Percentiles rank a stretch among this genome's conserved stretches.
Evolutionary conservation across 2,888 invertebrate species (phyloP).

Genomic region (Cerastis leucographa): DNA sequence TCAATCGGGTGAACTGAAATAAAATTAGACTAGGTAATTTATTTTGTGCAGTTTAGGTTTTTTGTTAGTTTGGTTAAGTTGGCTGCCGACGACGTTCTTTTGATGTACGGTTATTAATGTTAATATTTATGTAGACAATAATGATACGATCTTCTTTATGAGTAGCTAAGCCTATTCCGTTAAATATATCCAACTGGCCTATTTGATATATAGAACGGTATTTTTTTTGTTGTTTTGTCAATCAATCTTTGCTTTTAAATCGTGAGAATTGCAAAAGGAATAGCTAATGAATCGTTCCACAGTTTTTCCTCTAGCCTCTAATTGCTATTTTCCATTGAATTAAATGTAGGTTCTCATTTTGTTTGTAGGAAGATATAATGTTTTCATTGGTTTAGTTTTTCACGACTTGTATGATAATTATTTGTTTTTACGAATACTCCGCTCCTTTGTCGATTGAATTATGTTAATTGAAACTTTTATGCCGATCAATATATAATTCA

Average conservation of each 20-base stretch:
- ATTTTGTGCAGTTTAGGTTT: slow-evolving; percentile 47
- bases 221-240: neutral
- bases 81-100: neutral
- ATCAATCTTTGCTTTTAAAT: neutral
- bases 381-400: neutral
- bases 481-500: neutral
- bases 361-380: neutral
- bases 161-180: too few relatives aligned
- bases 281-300: neutral
- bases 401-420: neutral
- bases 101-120: slow-evolving; percentile 25
- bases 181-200: neutral
- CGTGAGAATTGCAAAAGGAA: neutral
- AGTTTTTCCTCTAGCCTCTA: neutral
- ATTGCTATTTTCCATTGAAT: neutral
- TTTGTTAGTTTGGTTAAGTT: slow-evolving; percentile 23
- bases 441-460: slow-evolving; percentile 4
- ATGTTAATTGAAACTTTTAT: neutral
- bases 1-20: slow-evolving; percentile 62
- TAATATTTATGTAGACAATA: slow-evolving; percentile 23
- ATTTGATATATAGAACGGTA: neutral
- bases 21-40: slow-evolving; percentile 60
- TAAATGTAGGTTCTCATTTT: neutral
- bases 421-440: neutral
- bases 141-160: slow-evolving; percentile 16